Conservation (phyloP, 2,113 vertebrate genomes). For the Gymnarchus niloticus region DNA sequence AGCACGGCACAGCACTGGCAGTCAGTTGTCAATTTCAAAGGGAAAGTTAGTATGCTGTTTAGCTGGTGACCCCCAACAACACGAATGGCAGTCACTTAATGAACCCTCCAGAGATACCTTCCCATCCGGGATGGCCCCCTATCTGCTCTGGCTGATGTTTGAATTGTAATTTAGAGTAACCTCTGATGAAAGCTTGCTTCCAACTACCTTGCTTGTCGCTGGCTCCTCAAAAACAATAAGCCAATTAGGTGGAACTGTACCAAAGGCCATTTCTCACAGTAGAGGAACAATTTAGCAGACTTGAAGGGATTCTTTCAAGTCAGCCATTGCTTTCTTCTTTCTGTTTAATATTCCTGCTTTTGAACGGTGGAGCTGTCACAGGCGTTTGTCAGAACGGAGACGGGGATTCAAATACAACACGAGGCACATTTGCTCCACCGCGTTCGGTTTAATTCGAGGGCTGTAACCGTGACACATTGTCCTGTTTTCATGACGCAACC, state of each 20-base stretch:
- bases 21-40: no score
- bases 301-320: conserved; percentile 15
- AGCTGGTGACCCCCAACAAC: not conserved
- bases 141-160: not conserved
- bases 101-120: conserved; percentile 15
- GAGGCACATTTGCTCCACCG: not conserved
- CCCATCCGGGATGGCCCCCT: not conserved
- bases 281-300: not conserved
- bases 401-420: not conserved
- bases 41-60: not conserved
- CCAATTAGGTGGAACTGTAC: not conserved
- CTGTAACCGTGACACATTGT: not conserved
- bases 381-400: not conserved
- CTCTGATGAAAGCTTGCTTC: conserved; percentile 2
- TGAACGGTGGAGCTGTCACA: not conserved
- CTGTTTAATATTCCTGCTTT: conserved; percentile 14
- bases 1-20: not conserved
- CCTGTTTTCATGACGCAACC: not conserved
- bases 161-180: not conserved
- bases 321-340: not conserved
- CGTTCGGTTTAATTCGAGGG: not conserved
- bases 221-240: conserved; percentile 1
- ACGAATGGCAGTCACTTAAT: not conserved
- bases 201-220: conserved; percentile 7
- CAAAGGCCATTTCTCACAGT: not conserved